Conservation (phyloP, 2,113 vertebrate species). For the Ammodytes marinus region DNA sequence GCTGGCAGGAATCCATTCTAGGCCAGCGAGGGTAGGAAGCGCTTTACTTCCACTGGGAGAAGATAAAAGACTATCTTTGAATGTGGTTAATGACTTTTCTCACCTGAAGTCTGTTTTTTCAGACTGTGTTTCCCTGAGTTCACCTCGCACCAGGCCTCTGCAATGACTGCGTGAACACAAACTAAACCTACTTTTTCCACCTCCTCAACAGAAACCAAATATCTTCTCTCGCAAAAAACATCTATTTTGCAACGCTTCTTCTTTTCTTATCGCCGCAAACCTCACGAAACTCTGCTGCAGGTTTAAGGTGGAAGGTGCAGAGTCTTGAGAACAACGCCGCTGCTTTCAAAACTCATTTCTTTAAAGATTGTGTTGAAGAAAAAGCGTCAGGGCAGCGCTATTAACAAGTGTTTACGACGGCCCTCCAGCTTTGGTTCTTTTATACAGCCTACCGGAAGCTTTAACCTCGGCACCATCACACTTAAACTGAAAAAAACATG, state of each 20-base stretch:
- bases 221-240: neutral
- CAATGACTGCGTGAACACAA: conserved; percentile 9
- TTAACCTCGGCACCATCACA: conserved; percentile 59
- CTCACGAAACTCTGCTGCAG: conserved; percentile 30
- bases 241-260: neutral
- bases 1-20: conserved; percentile 36
- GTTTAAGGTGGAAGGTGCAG: conserved; percentile 48
- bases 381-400: conserved; percentile 23
- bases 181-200: neutral
- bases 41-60: conserved; percentile 33
- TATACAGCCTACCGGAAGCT: conserved; percentile 59
- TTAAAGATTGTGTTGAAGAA: conserved; percentile 45
- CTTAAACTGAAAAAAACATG: conserved; percentile 67
- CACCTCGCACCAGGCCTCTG: conserved; percentile 10
- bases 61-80: conserved; percentile 56
- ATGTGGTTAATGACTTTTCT: conserved; percentile 55
- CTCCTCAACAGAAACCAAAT: neutral
- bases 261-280: conserved; percentile 25
- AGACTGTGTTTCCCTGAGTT: conserved; percentile 29
- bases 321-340: conserved; percentile 28
- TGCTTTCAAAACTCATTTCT: conserved; percentile 38
- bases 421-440: conserved; percentile 49
- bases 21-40: conserved; percentile 31
- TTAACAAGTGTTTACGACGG: conserved; percentile 65
- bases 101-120: conserved; percentile 47